Evolutionary conservation across 1,140 invertebrate species (phyloP).

Genomic region (Condylostylus longicornis): DNA sequence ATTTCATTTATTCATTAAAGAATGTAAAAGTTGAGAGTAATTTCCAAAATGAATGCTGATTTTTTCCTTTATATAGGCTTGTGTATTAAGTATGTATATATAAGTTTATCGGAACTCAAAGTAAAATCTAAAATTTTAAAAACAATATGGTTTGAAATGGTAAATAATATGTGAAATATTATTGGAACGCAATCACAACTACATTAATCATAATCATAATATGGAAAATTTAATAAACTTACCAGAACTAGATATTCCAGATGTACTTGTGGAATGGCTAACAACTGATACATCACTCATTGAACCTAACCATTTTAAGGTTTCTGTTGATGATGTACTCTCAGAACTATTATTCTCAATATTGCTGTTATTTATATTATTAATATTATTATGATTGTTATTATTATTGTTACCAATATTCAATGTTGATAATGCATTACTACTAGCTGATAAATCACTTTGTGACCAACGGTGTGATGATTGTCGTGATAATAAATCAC

Average conservation of each 20-base stretch:
- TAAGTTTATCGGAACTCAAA: too few relatives aligned
- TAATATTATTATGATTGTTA: conserved; percentile 6
- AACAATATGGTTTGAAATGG: too few relatives aligned
- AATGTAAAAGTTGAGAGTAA: too few relatives aligned
- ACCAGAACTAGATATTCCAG: conserved; percentile 30
- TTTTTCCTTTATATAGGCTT: too few relatives aligned
- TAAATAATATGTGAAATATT: conserved; percentile 14
- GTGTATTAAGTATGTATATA: too few relatives aligned
- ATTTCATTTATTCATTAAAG: too few relatives aligned
- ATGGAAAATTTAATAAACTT: conserved; percentile 13
- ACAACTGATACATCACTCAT: conserved; percentile 59
- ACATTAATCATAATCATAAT: too few relatives aligned
- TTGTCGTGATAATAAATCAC: conserved; percentile 28
- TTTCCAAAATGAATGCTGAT: too few relatives aligned
- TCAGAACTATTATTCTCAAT: conserved; percentile 40
- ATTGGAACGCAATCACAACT: conserved; percentile 5
- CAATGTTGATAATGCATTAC: conserved; percentile 26
- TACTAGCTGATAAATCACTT: conserved; percentile 32
- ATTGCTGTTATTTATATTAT: conserved; percentile 45
- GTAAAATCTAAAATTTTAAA: too few relatives aligned
- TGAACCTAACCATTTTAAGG: conserved; percentile 67
- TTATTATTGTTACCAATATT: conserved; percentile 13
- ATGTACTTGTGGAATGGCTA: conserved; percentile 33
- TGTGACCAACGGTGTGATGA: conserved; percentile 35
- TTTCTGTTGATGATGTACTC: conserved; percentile 62